A percentile compares a stretch with the other conserved stretches of the same genome.
phyloP scores from a whole-genome alignment of 2,888 invertebrate species.

The Diplolepis rosae region DNA sequence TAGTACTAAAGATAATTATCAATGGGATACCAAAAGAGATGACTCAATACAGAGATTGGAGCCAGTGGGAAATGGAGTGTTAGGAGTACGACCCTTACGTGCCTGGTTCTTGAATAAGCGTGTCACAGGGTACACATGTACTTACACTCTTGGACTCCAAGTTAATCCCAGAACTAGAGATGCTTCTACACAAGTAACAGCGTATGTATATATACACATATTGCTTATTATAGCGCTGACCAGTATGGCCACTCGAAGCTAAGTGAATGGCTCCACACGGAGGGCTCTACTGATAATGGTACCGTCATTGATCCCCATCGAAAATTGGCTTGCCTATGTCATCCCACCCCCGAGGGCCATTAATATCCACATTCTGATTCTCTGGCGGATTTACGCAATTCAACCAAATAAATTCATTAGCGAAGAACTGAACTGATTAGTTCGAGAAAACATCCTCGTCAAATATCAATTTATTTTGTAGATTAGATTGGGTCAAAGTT shows the following conservation, averaged over 20 bases:
- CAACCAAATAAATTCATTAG: background rate
- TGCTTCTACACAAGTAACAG: slow-evolving; percentile 1
- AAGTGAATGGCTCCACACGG: slow-evolving; percentile 63
- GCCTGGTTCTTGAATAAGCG: slow-evolving; percentile 10
- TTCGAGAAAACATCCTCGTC: too few species aligned
- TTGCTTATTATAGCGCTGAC: slow-evolving; percentile 15
- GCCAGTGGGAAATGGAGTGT: slow-evolving; percentile 9
- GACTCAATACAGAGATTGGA: slow-evolving; percentile 13
- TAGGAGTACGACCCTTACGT: slow-evolving; percentile 12
- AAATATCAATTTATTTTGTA: too few species aligned
- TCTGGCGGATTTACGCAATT: background rate
- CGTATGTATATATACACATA: background rate
- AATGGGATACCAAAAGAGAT: background rate
- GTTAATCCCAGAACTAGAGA: slow-evolving; percentile 7
- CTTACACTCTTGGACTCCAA: slow-evolving; percentile 4
- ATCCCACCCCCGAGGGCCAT: slow-evolving; percentile 61
- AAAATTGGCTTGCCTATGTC: slow-evolving; percentile 64
- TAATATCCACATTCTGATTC: slow-evolving; percentile 53
- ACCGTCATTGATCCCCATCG: slow-evolving; percentile 64
- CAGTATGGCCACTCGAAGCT: slow-evolving; percentile 49
- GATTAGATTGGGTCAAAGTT: too few species aligned
- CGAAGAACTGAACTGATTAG: background rate
- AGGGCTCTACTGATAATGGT: slow-evolving; percentile 64
- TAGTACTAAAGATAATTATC: slow-evolving; percentile 6
- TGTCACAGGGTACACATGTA: slow-evolving; percentile 19